phyloP scores from a whole-genome alignment of 2,113 vertebrate species.

The Haplotaxodon microlepis region DNA sequence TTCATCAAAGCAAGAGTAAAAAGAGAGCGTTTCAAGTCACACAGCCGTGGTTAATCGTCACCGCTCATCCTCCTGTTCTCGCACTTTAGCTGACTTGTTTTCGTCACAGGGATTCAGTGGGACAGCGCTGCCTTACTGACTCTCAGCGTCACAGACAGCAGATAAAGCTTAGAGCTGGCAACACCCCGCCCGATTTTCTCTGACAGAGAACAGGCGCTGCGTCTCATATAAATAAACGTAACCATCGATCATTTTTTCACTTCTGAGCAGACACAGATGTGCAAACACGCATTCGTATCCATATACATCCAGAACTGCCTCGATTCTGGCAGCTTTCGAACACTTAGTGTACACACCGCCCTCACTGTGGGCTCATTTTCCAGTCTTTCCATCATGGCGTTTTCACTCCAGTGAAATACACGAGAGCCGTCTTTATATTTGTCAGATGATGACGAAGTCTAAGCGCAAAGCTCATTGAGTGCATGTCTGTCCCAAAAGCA shows the following conservation, averaged over 20 bases:
- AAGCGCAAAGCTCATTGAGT: background rate
- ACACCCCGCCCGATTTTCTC: background rate
- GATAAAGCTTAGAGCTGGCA: constrained; percentile 30
- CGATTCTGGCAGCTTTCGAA: background rate
- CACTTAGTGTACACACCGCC: background rate
- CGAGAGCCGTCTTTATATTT: constrained; percentile 30
- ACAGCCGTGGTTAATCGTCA: background rate
- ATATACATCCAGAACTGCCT: background rate
- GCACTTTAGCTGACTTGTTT: background rate
- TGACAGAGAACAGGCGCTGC: constrained; percentile 35
- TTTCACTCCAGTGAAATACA: background rate
- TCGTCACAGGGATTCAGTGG: background rate
- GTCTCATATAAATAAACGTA: constrained; percentile 24
- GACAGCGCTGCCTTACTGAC: background rate
- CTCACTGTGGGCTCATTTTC: constrained; percentile 1
- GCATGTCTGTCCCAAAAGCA: background rate
- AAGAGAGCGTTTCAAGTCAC: background rate
- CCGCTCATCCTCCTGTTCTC: background rate
- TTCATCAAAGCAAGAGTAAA: background rate
- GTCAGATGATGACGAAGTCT: constrained; percentile 1
- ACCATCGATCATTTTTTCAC: background rate
- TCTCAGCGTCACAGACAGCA: constrained; percentile 9
- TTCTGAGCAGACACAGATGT: constrained; percentile 24
- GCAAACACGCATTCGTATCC: background rate
- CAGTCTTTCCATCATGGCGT: background rate